phyloP scores from a whole-genome alignment of 2,113 vertebrate species.

The Ophthalmolycus amberensis region DNA sequence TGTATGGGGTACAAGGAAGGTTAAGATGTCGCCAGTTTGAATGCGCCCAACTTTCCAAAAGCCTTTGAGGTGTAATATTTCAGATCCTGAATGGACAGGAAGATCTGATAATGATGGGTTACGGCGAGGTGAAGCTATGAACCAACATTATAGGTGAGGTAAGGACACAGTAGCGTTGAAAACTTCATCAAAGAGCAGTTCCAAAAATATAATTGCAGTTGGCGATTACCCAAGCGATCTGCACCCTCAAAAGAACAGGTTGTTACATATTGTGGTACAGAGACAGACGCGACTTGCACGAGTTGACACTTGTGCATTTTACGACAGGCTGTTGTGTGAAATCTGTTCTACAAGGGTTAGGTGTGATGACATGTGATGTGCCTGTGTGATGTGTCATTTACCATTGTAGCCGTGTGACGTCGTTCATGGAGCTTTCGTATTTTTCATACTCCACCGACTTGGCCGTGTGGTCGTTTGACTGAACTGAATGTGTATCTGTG shows the following conservation, averaged over 20 bases:
- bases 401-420: background rate
- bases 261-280: background rate
- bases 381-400: background rate
- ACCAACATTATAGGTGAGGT: conserved; percentile 36
- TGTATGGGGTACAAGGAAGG: conserved; percentile 19
- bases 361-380: background rate
- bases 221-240: conserved; percentile 35
- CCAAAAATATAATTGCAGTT: conserved; percentile 53
- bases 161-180: conserved; percentile 44
- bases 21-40: conserved; percentile 44
- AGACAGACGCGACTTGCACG: background rate
- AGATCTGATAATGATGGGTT: conserved; percentile 61
- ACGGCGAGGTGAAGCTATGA: conserved; percentile 40
- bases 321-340: background rate
- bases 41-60: conserved; percentile 43
- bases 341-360: background rate
- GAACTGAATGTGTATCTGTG: background rate
- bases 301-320: background rate
- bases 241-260: conserved; percentile 44
- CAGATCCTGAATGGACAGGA: conserved; percentile 45
- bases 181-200: conserved; percentile 48
- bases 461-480: background rate
- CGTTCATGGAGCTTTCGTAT: background rate
- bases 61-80: conserved; percentile 35
- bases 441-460: background rate